Base-by-base conservation (phyloP, 2,888 invertebrate species). In the Diadegma fenestrale region DNA sequence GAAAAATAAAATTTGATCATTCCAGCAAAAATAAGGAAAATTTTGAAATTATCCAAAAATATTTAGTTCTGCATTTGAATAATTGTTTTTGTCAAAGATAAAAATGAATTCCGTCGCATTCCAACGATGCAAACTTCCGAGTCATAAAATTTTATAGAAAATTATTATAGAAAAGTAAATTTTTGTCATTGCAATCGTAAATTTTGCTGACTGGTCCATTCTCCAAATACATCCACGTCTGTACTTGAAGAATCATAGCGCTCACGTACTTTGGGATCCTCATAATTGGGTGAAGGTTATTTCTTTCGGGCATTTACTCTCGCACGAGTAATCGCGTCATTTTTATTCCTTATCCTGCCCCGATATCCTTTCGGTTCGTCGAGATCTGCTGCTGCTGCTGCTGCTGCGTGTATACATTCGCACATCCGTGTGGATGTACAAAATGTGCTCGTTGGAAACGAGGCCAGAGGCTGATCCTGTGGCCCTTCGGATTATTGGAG, bases 401-500 rank as follows among this genome's bases (percentile, higher is more conserved):
- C n/a, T n/a, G n/a, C 37, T 43, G 17, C 43, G 26, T n/a, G 4
- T 30, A 51, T 63, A 71, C 37, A 26, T 68, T 48, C n/a, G 14
- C 54, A 41, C 14, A 72, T 64, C 14, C 33, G 17, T 63, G 48
- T 73, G 64, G 73, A 71, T 73, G 43, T 68, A 71, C 22, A 14
- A 19, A 86, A 87, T 85, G 84, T 79, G 87, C 75, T 86, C 83
- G 87, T 80, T 77, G 78, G 86, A 90, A 92, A 92, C 87, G 89
- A 90, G 91, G 91, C 89, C 91, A 90, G 77, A 80, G 89, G 85
- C 88, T 88, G 90, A 89, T 88, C 88, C 89, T 78, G 80, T 88
- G 89, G 88, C 90, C 88, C 89, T 88, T 87, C 87, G 90, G 91
- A 92, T 92, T 92, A 92, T 92, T 91, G 89, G 89, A 88, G 87